Base-by-base conservation (phyloP, 1,140 invertebrate species). In the Scylla paramamosain region DNA sequence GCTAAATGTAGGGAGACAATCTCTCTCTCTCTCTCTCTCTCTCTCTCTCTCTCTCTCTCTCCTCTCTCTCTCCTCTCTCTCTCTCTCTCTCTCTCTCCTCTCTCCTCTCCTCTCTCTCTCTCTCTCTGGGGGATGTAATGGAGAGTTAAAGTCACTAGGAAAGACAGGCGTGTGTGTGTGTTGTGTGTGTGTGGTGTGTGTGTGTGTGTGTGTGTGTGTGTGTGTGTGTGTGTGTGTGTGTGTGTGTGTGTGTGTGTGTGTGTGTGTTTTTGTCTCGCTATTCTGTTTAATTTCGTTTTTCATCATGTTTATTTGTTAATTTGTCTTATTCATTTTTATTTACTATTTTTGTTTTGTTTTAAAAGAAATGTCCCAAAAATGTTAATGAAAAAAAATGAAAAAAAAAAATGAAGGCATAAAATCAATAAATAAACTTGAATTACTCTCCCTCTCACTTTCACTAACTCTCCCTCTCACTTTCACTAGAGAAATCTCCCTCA, bases 151-250 rank as follows among this genome's bases (percentile, higher is more conserved):
- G 25, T 77, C 16, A 77, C 52, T 59, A 77, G 20, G 67, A 77
- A 25, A 7, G 67, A n/a, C 16, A n/a, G 16, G 67, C 6, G 20
- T 7, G 67, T 77, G 67, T 77, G 67, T 77, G 67, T 77, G 67
- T 77, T 77, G 67, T 77, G 67, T 77, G 67, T 77, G 67, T 77
- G 67, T 77, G 67, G 67, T 77, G 67, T 77, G 67, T 77, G 67
- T 77, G 25, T n/a, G 67, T 77, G 67, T 77, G 67, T 77, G 67
- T 77, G 67, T 77, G 67, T 77, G 67, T 77, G 67, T 77, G 67
- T 77, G 67, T 77, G 52, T 59, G 52, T 59, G 52, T 59, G 52
- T 59, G 52, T 59, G 52, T 59, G 52, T 59, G 52, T 59, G 52
- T 59, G 52, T 59, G 52, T 59, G 52, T 59, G 52, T 59, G 52